Conservation (phyloP, 1,140 invertebrate species). For the Pogonognathellus flavescens region DNA sequence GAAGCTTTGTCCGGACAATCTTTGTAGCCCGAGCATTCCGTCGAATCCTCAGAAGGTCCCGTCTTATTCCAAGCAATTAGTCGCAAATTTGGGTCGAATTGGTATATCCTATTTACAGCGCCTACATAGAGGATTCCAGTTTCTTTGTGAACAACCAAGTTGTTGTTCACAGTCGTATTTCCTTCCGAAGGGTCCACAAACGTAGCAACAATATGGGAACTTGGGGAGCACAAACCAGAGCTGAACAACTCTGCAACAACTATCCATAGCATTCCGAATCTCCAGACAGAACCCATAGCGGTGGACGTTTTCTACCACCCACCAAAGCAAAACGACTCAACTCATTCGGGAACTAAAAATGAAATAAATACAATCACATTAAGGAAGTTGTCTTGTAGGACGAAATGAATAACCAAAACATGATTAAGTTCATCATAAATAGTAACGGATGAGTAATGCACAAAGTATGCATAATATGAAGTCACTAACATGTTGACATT, state of each 20-base stretch:
- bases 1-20: constrained; percentile 82
- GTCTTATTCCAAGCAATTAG: constrained; percentile 84
- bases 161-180: constrained; percentile 74
- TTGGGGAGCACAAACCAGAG: constrained; percentile 51
- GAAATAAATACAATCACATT: neutral
- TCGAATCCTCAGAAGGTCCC: constrained; percentile 90
- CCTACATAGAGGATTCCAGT: constrained; percentile 93
- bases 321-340: constrained; percentile 42
- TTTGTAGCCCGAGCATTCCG: constrained; percentile 82
- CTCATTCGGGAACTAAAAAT: constrained; percentile 47
- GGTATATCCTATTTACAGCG: constrained; percentile 93
- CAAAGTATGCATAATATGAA: too few species aligned
- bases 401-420: too few species aligned
- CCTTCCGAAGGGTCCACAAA: constrained; percentile 60
- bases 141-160: constrained; percentile 91
- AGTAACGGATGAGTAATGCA: too few species aligned
- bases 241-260: constrained; percentile 28
- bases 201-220: constrained; percentile 63
- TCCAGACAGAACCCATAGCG: constrained; percentile 53
- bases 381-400: too few species aligned
- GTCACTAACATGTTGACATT: too few species aligned
- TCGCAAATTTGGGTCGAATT: constrained; percentile 88
- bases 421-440: too few species aligned
- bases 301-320: constrained; percentile 52
- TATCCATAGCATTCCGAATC: constrained; percentile 38